Percentiles rank a stretch among this genome's conserved stretches.
Evolutionary conservation across 2,797 vertebrate species (phyloP).

Genomic region (Lates japonicus): DNA sequence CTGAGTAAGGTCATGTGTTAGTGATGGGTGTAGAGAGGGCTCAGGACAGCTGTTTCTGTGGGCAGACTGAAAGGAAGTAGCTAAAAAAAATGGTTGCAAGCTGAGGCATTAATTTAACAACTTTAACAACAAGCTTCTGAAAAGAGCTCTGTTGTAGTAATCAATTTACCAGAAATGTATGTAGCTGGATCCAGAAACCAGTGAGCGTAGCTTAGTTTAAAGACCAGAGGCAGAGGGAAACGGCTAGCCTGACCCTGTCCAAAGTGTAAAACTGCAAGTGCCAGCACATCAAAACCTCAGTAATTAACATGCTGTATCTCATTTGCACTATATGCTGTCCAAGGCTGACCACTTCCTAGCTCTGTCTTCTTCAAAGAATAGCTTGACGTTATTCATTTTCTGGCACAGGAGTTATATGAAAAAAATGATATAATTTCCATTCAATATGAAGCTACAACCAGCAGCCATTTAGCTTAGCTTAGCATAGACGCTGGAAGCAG

Average conservation of each 20-base stretch:
- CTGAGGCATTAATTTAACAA: conserved; percentile 4
- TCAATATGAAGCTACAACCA: not conserved
- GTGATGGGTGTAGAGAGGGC: not conserved
- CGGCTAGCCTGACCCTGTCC: not conserved
- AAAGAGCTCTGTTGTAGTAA: conserved; percentile 4
- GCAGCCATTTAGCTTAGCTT: no score
- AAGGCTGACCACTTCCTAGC: not conserved
- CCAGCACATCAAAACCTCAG: not conserved
- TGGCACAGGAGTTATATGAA: not conserved
- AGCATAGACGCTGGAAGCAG: not conserved
- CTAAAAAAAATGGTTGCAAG: conserved; percentile 6
- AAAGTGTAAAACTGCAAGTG: not conserved
- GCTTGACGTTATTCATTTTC: not conserved
- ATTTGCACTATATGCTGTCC: conserved; percentile 1
- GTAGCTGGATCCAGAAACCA: not conserved
- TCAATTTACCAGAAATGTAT: conserved; percentile 24
- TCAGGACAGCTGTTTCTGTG: conserved; percentile 38
- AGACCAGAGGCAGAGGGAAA: not conserved
- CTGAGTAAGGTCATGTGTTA: conserved; percentile 33
- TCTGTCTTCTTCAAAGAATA: not conserved
- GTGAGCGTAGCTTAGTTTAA: not conserved
- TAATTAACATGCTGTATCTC: not conserved
- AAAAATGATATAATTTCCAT: not conserved
- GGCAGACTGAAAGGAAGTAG: not conserved
- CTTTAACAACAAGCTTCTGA: conserved; percentile 13